Conservation (phyloP, 2,113 vertebrate species). For the Psophia crepitans region DNA sequence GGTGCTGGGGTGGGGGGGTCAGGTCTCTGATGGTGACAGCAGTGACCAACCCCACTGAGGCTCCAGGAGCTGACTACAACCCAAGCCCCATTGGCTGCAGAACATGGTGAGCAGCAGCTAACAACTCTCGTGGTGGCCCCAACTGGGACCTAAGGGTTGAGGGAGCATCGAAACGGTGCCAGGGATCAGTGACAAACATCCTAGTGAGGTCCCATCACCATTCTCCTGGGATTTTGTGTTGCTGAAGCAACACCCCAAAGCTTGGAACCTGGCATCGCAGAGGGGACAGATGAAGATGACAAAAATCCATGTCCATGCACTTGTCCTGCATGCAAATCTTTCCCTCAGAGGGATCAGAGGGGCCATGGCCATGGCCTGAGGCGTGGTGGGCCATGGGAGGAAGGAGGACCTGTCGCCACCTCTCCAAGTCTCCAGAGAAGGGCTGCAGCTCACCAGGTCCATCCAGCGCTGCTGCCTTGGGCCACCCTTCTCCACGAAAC, state of each 20-base stretch:
- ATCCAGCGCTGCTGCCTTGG: background rate
- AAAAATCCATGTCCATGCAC: background rate
- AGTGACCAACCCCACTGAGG: background rate
- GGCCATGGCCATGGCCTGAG: background rate
- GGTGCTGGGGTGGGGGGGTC: background rate
- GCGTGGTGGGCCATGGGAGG: background rate
- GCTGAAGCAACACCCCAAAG: background rate
- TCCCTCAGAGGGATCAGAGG: background rate
- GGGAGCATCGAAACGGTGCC: accelerated
- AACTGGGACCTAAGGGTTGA: background rate
- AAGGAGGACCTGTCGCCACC: background rate
- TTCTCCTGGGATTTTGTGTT: accelerated
- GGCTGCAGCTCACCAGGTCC: background rate
- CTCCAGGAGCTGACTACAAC: background rate
- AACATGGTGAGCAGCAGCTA: background rate
- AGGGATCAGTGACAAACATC: background rate
- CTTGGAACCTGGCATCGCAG: background rate
- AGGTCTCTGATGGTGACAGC: background rate
- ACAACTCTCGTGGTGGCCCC: accelerated
- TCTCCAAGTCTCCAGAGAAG: background rate
- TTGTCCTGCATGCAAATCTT: background rate
- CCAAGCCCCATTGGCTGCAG: background rate
- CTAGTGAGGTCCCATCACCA: accelerated
- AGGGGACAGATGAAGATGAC: background rate
- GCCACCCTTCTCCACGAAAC: background rate